These are phyloP conservation scores for Panagrolaimus sp. DNA, from an alignment of 1,140 invertebrate genomes.

Conservation along the genomic window DNA sequence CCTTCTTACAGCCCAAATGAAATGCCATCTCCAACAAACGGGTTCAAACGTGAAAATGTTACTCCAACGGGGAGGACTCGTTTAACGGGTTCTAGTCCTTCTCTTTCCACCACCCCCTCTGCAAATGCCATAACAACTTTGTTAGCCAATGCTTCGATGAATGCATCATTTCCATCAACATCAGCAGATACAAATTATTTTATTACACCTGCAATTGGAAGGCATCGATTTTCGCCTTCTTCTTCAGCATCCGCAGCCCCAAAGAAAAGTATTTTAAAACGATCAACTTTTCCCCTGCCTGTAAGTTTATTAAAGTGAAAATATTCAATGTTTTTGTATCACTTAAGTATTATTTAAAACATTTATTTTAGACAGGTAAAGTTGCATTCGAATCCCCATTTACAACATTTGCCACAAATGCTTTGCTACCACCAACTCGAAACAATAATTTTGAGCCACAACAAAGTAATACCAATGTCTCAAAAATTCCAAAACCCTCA, in stretches of 20 bases:
- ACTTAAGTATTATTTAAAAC: not conserved
- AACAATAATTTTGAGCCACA: no score
- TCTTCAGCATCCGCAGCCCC: not conserved
- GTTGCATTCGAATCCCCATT: not conserved
- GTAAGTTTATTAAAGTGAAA: no score
- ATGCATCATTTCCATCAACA: slow-evolving; percentile 1
- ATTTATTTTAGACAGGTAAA: not conserved
- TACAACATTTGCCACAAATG: not conserved
- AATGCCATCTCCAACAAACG: no score
- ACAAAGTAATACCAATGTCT: not conserved
- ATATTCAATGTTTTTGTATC: no score
- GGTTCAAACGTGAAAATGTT: no score
- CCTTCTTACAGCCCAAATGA: no score
- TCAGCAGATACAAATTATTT: slow-evolving; percentile 7
- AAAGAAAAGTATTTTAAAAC: not conserved
- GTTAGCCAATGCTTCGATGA: not conserved
- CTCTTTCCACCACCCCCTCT: no score
- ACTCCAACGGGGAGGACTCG: no score
- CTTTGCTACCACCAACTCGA: no score
- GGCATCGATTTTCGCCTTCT: not conserved
- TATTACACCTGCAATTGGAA: slow-evolving; percentile 9
- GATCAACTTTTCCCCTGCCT: not conserved
- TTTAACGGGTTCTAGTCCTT: no score
- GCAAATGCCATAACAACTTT: not conserved
- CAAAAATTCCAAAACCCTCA: not conserved